Evolutionary conservation across 2,797 vertebrate genomes (phyloP), one percentile per base, ranked within the genome.

Genomic region (Somateria mollissima): DNA sequence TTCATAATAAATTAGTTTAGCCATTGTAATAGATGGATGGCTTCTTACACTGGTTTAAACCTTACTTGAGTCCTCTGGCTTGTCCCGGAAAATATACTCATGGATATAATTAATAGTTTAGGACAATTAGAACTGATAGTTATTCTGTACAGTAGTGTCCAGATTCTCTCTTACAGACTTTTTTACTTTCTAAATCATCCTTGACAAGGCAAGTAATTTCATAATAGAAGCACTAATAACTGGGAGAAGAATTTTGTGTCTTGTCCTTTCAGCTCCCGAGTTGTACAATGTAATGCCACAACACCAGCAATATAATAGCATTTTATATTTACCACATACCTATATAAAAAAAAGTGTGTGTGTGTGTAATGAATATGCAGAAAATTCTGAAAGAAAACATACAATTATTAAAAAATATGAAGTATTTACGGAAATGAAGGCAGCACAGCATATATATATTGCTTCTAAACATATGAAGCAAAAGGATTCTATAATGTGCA

Each of bases 1-100:
- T 90, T 92, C 95, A 58, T 66, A 92, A 92, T 72, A 96, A 96
- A 96, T 96, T 91, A 94, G 94, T 92, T 96, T 96, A 95, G 93
- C 77, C 90, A 90, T 92, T 94, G 73, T 86, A 96, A 94, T 92
- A 92, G 92, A 94, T 37, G 45, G 91, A 94, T 94, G 79, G 90
- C 39, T 75, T 91, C 70, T 90, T 94, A 75, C 73, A 80, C 58
- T 39, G 76, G 73, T 81, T 94, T 62, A 80, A 95, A 92, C 79
- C 27, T 66, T 73, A 84, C 76, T 79, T 25, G 66, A 95, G 90
- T 96, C 96, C 91, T 91, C 82, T 81, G 90, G 73, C 87, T 94
- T 92, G 90, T 95, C 91, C 95, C 4, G 13, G 96, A 96, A 96
- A 94, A 90, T 92, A 84, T 87, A 69, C 83, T 91, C 91, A 81